These are phyloP conservation scores for Antennarius striatus DNA, from an alignment of 2,113 vertebrate species.

Conservation along the genomic window DNA sequence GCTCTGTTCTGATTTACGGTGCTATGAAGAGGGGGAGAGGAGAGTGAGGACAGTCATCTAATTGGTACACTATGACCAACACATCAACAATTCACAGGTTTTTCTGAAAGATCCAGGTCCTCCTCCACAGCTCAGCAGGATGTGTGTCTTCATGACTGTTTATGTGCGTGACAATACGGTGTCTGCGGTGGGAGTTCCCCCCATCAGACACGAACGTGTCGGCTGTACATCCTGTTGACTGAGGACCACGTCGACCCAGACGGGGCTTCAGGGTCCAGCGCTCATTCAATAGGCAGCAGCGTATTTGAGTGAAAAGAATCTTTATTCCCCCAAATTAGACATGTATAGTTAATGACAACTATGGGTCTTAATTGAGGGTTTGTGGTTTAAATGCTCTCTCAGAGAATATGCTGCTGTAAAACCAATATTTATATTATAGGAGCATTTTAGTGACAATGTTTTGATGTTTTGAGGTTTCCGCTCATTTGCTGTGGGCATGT, in stretches of 20 bases:
- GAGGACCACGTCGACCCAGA: background rate
- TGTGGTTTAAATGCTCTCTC: background rate
- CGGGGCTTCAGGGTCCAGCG: background rate
- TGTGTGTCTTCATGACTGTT: constrained; percentile 3
- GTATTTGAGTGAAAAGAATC: background rate
- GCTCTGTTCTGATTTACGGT: constrained; percentile 49
- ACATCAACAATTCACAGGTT: constrained; percentile 3
- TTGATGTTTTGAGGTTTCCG: constrained; percentile 5
- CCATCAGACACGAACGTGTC: constrained; percentile 35
- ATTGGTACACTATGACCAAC: constrained; percentile 39
- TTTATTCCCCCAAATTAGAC: background rate
- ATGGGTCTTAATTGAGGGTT: background rate
- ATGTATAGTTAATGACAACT: background rate
- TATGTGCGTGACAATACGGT: constrained; percentile 50
- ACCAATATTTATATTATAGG: background rate
- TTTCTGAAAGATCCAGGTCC: constrained; percentile 3
- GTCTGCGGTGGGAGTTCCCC: constrained; percentile 43
- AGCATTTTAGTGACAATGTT: background rate
- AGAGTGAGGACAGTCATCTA: constrained; percentile 48
- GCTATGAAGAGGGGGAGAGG: constrained; percentile 10
- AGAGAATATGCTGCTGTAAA: background rate
- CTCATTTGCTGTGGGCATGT: background rate
- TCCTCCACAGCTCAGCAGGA: constrained; percentile 34
- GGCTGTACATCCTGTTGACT: constrained; percentile 56
- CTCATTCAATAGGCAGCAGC: background rate